These are phyloP conservation scores for Piprites chloris DNA, from an alignment of 2,113 vertebrate genomes.

Conservation along the genomic window DNA sequence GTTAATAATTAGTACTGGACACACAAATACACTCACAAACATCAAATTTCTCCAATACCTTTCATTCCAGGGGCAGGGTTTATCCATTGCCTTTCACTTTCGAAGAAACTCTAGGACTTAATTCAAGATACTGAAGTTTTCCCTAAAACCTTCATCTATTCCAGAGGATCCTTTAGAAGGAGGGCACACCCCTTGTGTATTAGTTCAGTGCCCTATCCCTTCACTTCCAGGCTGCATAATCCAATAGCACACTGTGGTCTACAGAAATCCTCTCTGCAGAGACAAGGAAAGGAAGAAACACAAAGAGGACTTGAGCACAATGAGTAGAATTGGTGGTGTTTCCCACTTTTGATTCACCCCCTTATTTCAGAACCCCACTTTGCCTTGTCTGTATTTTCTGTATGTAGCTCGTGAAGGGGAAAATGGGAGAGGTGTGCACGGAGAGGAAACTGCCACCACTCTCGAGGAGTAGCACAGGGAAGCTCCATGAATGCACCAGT, in stretches of 20 bases:
- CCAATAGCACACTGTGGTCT: background rate
- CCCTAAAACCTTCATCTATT: background rate
- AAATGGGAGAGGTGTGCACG: background rate
- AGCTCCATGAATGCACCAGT: background rate
- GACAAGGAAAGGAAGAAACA: background rate
- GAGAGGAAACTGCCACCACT: background rate
- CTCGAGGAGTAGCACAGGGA: background rate
- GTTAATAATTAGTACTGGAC: background rate
- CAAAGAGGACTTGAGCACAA: background rate
- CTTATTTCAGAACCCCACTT: background rate
- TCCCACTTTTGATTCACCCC: background rate
- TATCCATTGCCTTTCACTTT: background rate
- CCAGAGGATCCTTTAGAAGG: background rate
- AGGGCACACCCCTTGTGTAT: background rate
- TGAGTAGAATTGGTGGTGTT: background rate
- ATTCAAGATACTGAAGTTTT: background rate
- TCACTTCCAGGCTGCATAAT: background rate
- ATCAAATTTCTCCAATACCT: background rate
- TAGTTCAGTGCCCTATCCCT: background rate
- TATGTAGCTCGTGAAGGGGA: rapidly evolving
- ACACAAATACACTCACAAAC: background rate
- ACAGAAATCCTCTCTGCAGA: background rate
- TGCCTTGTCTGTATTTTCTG: background rate
- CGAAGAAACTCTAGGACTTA: background rate
- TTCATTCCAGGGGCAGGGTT: background rate